phyloP scores from a whole-genome alignment of 53 echinoderm and acorn worm genomes.

The Arbacia lixula region DNA sequence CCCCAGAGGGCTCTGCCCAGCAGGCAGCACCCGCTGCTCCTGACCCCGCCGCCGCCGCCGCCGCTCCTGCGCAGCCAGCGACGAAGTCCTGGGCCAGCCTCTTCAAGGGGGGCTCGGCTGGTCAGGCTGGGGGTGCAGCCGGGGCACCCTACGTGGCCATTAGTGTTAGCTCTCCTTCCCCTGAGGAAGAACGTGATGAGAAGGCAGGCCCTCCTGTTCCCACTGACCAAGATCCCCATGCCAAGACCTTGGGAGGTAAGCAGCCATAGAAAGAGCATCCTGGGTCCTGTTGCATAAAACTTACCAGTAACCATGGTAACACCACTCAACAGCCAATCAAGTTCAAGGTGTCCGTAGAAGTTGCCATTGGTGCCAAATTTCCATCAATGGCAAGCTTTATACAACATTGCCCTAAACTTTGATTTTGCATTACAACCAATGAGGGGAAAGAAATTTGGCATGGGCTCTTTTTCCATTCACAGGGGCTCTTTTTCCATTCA shows the following conservation, averaged over 20 bases:
- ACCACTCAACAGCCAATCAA: no score
- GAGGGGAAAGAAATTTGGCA: no score
- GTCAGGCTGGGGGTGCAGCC: neutral
- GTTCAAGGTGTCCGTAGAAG: no score
- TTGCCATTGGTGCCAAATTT: no score
- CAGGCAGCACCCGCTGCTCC: neutral
- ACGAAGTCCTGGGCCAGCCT: constrained; percentile 87
- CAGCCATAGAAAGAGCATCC: neutral
- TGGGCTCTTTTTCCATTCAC: no score
- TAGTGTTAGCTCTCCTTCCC: constrained; percentile 20
- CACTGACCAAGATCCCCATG: constrained; percentile 74
- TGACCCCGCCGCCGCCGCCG: neutral
- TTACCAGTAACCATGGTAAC: no score
- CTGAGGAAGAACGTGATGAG: constrained; percentile 20
- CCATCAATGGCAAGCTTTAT: no score
- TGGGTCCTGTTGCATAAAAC: no score
- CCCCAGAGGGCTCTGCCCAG: neutral
- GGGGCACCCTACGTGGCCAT: constrained; percentile 26
- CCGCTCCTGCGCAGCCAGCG: constrained; percentile 52
- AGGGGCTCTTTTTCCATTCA: no score
- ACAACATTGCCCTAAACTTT: no score
- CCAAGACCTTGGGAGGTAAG: constrained; percentile 90
- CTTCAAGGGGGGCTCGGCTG: constrained; percentile 65
- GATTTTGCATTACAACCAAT: no score
- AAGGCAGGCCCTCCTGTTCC: constrained; percentile 69